A percentile compares a stretch with the other conserved stretches of the same genome.
These are phyloP conservation scores for Drosophila orosa DNA, from an alignment of 1,140 invertebrate species.

Conservation along the genomic window DNA sequence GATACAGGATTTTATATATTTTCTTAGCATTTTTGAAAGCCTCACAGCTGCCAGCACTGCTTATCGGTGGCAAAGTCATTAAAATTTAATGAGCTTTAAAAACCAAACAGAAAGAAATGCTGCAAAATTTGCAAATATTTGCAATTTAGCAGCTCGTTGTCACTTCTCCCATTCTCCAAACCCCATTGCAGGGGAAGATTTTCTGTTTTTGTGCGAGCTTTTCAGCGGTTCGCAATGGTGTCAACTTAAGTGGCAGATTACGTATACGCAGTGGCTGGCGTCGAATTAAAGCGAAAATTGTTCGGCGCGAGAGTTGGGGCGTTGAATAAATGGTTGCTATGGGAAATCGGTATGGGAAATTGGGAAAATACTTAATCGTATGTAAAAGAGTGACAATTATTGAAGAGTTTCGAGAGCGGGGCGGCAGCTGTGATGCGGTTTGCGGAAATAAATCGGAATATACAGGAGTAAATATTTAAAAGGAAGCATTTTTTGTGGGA, in stretches of 20 bases:
- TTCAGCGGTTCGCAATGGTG: slow-evolving; percentile 39
- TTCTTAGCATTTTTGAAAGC: no score
- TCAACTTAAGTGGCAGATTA: slow-evolving; percentile 53
- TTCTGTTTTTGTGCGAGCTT: slow-evolving; percentile 7
- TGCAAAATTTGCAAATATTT: slow-evolving; percentile 64
- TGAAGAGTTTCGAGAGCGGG: neutral
- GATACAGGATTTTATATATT: no score
- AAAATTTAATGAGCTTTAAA: slow-evolving; percentile 66
- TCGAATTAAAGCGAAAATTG: slow-evolving; percentile 34
- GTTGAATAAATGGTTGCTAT: slow-evolving; percentile 46
- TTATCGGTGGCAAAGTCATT: slow-evolving; percentile 51
- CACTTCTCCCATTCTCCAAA: neutral
- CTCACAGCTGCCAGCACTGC: neutral
- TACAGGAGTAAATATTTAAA: neutral
- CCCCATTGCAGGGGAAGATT: slow-evolving; percentile 2
- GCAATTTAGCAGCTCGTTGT: slow-evolving; percentile 56
- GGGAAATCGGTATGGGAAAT: slow-evolving; percentile 29
- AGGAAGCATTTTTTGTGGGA: neutral
- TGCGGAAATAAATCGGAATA: neutral
- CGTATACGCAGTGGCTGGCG: slow-evolving; percentile 35
- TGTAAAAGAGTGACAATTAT: slow-evolving; percentile 36
- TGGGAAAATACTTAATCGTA: slow-evolving; percentile 37
- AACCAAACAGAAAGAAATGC: slow-evolving; percentile 57
- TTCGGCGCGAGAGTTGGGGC: slow-evolving; percentile 23
- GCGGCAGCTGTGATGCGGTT: neutral